These are phyloP conservation scores for Bubo blakistoni DNA, from an alignment of 2,113 vertebrate genomes.

Conservation along the genomic window DNA sequence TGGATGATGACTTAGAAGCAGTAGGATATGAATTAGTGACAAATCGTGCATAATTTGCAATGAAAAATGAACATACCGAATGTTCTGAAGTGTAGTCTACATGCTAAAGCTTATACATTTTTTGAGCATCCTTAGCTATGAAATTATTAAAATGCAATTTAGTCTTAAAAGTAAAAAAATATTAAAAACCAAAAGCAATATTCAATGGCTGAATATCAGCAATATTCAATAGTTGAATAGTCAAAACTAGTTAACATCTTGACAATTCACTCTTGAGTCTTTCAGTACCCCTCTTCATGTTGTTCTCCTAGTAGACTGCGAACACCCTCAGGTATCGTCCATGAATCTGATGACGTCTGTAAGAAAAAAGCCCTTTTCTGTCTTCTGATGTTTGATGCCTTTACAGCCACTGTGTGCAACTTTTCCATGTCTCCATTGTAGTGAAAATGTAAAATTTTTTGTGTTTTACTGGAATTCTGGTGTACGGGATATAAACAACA, in stretches of 20 bases:
- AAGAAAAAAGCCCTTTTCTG: background rate
- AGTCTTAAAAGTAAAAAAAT: background rate
- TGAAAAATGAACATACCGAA: background rate
- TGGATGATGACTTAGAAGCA: background rate
- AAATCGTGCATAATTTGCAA: background rate
- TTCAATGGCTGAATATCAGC: background rate
- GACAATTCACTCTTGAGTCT: background rate
- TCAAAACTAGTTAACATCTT: background rate
- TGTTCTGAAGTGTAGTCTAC: background rate
- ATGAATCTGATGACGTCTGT: background rate
- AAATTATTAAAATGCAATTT: background rate
- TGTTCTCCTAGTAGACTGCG: background rate
- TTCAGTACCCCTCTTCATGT: background rate
- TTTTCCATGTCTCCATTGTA: background rate
- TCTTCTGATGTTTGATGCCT: background rate
- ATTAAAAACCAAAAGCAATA: background rate
- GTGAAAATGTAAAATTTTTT: background rate
- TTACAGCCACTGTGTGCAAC: background rate
- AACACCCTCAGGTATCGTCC: background rate
- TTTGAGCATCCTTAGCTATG: background rate
- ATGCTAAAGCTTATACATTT: background rate
- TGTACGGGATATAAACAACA: rapidly evolving
- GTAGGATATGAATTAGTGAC: background rate
- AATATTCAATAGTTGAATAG: background rate
- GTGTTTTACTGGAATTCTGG: background rate